phyloP scores from a whole-genome alignment of 2,113 vertebrate species.

The Australoheros scitulus region DNA sequence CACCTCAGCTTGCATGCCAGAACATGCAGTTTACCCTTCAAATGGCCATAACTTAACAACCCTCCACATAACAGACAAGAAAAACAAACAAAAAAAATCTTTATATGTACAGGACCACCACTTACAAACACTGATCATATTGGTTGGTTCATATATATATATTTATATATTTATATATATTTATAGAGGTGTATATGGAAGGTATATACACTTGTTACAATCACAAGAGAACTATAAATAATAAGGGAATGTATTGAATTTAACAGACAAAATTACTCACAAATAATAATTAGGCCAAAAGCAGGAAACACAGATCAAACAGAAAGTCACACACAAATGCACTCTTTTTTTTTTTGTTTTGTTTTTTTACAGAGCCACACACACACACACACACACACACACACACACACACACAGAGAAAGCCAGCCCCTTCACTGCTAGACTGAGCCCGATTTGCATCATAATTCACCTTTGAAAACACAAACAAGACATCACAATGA shows the following conservation, averaged over 20 bases:
- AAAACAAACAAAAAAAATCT: conserved; percentile 20
- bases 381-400: neutral
- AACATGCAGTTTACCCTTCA: conserved; percentile 55
- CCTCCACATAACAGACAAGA: conserved; percentile 48
- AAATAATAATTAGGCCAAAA: conserved; percentile 69
- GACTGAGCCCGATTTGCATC: conserved; percentile 31
- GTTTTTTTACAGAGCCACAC: neutral
- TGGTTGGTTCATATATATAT: conserved; percentile 69
- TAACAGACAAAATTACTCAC: conserved; percentile 64
- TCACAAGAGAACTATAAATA: conserved; percentile 81
- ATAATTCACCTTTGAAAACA: conserved; percentile 20
- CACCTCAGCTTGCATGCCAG: conserved; percentile 42
- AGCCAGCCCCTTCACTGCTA: neutral
- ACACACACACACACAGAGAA: neutral
- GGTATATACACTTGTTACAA: conserved; percentile 78
- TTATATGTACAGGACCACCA: conserved; percentile 73
- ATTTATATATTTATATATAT: conserved; percentile 62
- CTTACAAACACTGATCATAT: conserved; percentile 72
- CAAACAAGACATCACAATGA: neutral
- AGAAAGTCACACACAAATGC: conserved; percentile 10
- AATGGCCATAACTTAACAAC: conserved; percentile 68
- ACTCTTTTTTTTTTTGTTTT: neutral
- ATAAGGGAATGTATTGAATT: conserved; percentile 81
- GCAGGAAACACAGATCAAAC: conserved; percentile 34
- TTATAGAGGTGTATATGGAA: conserved; percentile 68